Percentiles rank a stretch among this genome's conserved stretches.
phyloP scores from a whole-genome alignment of 2,888 invertebrate genomes.

The Trachelus iudaicus region DNA sequence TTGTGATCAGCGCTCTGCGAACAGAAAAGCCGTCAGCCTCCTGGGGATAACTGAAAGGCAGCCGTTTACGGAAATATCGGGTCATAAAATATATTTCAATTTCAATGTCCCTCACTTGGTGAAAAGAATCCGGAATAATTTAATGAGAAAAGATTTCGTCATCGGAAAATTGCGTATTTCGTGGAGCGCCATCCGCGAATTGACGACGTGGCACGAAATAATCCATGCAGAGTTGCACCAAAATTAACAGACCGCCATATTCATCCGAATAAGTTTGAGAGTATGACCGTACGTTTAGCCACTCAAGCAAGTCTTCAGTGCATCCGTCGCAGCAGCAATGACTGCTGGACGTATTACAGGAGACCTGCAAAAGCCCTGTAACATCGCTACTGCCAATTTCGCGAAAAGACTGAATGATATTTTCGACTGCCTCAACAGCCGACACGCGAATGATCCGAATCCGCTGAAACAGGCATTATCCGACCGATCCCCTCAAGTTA shows the following conservation, averaged over 20 bases:
- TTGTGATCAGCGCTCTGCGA: slow-evolving; percentile 36
- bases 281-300: slow-evolving; percentile 36
- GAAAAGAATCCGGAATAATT: slow-evolving; percentile 35
- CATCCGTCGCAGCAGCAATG: slow-evolving; percentile 32
- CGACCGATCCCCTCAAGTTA: too few relatives aligned
- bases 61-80: slow-evolving; percentile 22
- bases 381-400: slow-evolving; percentile 33
- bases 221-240: slow-evolving; percentile 30
- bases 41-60: slow-evolving; percentile 30
- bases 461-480: slow-evolving; percentile 3
- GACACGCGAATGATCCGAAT: slow-evolving; percentile 20
- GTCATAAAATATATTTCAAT: slow-evolving; percentile 30
- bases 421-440: slow-evolving; percentile 37
- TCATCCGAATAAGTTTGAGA: slow-evolving; percentile 34
- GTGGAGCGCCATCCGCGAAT: slow-evolving; percentile 30
- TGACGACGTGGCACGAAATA: slow-evolving; percentile 26
- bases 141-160: slow-evolving; percentile 23
- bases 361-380: slow-evolving; percentile 23
- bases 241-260: slow-evolving; percentile 37
- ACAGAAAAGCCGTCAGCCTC: slow-evolving; percentile 26
- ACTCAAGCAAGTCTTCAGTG: slow-evolving; percentile 42
- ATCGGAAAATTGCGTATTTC: slow-evolving; percentile 21
- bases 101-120: slow-evolving; percentile 37
- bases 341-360: slow-evolving; percentile 26
- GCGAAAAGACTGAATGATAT: slow-evolving; percentile 34